Base-by-base conservation (phyloP, 2,113 vertebrate species). In the Carollia perspicillata region DNA sequence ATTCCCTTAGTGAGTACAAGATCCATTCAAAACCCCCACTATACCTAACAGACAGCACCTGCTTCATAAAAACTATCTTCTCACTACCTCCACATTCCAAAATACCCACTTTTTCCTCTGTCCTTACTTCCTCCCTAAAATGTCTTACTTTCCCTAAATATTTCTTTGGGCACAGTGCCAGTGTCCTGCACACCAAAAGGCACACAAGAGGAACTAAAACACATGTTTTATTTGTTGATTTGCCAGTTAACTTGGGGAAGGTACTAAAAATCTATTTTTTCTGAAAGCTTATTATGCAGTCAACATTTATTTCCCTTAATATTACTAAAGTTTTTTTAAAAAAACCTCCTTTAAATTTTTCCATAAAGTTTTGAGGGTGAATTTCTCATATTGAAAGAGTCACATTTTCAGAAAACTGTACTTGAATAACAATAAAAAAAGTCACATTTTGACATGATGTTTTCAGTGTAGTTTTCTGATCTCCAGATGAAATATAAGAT, bases 371-470 rank as follows among this genome's bases (percentile, higher is more conserved):
- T 89, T 79, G 53, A 37, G 69, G 5, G 58, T 80, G 16, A 90
- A 83, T 69, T 84, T 79, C 58, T 53, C 81, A 87, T 14, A 42
- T 49, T 58, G 93, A 81, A 90, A 77, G 30, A 89, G 18, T 79
- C 40, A 66, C 42, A 83, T 90, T 96, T 96, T 94, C n/a, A n/a
- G n/a, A n/a, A n/a, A n/a, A n/a, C n/a, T n/a, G n/a, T n/a, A n/a
- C n/a, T n/a, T n/a, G n/a, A n/a, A n/a, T n/a, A n/a, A n/a, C n/a
- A n/a, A n/a, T n/a, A 18, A n/a, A 81, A 90, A 77, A 23, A 89
- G 18, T 79, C 40, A 66, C 42, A 83, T 90, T 96, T 96, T 94
- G 60, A 74, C 78, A 81, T 66, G 23, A 96, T 44, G 44, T 74
- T 91, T 93, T 93, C 87, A 93, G 7, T 81, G 22, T 6, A 89